phyloP scores from a whole-genome alignment of 2,888 invertebrate genomes.

The Mesochorus sp. region DNA sequence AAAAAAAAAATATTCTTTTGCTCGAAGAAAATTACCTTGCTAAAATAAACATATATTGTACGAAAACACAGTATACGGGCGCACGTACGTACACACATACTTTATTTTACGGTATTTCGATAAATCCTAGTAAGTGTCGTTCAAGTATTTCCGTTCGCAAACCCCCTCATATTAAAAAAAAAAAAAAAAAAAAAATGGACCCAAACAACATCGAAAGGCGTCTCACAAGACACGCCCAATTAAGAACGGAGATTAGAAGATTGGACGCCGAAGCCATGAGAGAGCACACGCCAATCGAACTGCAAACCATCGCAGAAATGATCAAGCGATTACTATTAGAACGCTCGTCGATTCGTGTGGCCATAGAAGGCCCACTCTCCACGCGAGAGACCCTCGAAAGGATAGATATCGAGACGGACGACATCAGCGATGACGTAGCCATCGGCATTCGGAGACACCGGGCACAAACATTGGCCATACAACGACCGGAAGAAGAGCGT shows the following conservation, averaged over 20 bases:
- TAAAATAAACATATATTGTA: too few relatives aligned
- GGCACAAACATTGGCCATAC: neutral
- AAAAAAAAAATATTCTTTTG: too few relatives aligned
- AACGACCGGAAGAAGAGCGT: neutral
- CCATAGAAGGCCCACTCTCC: neutral
- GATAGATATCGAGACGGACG: slow-evolving; percentile 9
- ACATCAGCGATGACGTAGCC: slow-evolving; percentile 18
- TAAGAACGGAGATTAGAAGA: neutral
- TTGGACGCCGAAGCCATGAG: neutral
- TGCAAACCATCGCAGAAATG: neutral
- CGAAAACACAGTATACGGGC: too few relatives aligned
- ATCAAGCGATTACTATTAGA: neutral
- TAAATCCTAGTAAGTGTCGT: too few relatives aligned
- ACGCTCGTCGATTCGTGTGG: neutral
- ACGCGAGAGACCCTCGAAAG: neutral
- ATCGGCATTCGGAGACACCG: neutral
- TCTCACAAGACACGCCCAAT: neutral
- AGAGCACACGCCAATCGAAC: neutral
- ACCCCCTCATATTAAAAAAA: too few relatives aligned
- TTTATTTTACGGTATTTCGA: too few relatives aligned
- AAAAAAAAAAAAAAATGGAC: too few relatives aligned
- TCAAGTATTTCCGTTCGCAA: too few relatives aligned
- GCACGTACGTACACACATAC: too few relatives aligned
- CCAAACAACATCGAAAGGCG: neutral
- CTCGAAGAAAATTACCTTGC: too few relatives aligned